Evolutionary conservation across 2,113 vertebrate species (phyloP), one percentile per base, ranked within the genome.

Genomic region (Sarotherodon lohbergeri): DNA sequence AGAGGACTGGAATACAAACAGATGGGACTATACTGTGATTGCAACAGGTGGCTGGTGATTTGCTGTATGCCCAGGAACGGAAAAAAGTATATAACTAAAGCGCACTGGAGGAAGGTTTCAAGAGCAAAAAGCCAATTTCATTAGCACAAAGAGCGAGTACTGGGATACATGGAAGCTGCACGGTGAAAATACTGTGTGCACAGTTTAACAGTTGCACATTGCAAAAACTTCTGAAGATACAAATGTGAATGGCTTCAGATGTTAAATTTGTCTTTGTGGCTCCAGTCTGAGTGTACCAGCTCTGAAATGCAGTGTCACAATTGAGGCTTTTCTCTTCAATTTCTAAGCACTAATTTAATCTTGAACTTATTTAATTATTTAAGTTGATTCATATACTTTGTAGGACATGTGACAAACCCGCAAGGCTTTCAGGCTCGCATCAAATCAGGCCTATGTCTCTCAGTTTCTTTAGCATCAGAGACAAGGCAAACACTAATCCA

Each of bases 351-450:
- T 91, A 89, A 93, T 90, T 66, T 12, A 89, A 92, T 94, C 52
- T 88, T 46, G 39, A 83, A 78, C 24, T 82, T 55, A 90, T 92
- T 89, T 3, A 81, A 84, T 94, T 84, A 89, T 93, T 83, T 89
- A 90, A 83, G 86, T 88, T 83, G 80, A 85, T 91, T 93, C 73
- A 85, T 92, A 86, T 82, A 92, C 84, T 92, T 92, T 89, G 82
- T 8, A 19, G 52, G 68, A 90, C 89, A 94, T 93, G 93, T 95
- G 90, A 94, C 88, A 55, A 57, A 46, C 54, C 83, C 3, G 46
- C 78, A 80, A 76, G 85, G 59, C 12, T 61, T 39, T 27, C 43
- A 81, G 68, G 19, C 63, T 85, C 1, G 5, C 63, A 34, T 85
- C 73, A 90, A 87, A 84, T 83, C 32, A 87, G 79, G 32, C 48